A percentile compares a stretch with the other conserved stretches of the same genome.
phyloP scores from a whole-genome alignment of 2,797 vertebrate genomes.

The Sciurus vulgaris region DNA sequence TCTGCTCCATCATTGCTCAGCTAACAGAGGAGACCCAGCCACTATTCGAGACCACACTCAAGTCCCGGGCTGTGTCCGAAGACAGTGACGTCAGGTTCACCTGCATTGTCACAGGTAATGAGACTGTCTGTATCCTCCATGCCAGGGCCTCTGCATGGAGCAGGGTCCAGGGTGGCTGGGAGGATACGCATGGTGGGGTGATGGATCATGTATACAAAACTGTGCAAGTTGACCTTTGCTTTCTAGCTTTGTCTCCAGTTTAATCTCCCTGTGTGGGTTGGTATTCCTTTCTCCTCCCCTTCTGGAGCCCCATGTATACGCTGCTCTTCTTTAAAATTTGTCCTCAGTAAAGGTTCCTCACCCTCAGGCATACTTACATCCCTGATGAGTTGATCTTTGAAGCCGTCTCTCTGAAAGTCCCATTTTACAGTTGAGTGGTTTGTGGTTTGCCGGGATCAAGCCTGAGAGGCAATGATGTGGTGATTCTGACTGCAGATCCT shows the following conservation, averaged over 20 bases:
- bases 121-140: background rate
- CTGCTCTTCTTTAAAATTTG: background rate
- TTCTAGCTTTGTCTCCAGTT: background rate
- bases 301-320: background rate
- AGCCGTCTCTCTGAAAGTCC: background rate
- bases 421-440: background rate
- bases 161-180: background rate
- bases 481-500: background rate
- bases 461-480: background rate
- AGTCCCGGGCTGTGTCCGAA: constrained; percentile 96
- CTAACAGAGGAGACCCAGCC: constrained; percentile 98
- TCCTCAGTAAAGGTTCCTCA: background rate
- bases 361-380: background rate
- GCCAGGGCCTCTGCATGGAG: background rate
- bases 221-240: background rate
- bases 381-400: background rate
- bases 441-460: background rate
- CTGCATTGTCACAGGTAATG: constrained; percentile 96
- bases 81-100: constrained; percentile 96
- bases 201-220: background rate
- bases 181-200: background rate
- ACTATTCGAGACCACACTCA: constrained; percentile 96
- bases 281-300: background rate
- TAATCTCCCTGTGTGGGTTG: background rate
- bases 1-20: constrained; percentile 98